Percentiles rank a stretch among this genome's conserved stretches.
These are phyloP conservation scores for Sebastes taczanowskii DNA, from an alignment of 2,797 vertebrate species.

Conservation along the genomic window DNA sequence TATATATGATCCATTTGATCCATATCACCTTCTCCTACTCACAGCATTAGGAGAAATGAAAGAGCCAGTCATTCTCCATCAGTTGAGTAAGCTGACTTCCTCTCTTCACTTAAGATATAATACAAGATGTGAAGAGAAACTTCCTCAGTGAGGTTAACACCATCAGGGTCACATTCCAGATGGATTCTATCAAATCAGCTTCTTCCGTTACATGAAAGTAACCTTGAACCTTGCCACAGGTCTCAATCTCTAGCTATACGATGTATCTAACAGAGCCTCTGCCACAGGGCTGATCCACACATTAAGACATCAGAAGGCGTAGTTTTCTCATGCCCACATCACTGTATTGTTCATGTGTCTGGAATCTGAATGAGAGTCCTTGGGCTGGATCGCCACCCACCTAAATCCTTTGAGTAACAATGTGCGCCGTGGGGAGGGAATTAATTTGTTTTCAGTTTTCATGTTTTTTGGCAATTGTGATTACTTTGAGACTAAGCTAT, in stretches of 20 bases:
- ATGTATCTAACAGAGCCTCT: background rate
- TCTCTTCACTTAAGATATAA: background rate
- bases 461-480: conserved; percentile 63
- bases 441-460: conserved; percentile 66
- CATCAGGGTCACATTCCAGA: too few relatives aligned
- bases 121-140: background rate
- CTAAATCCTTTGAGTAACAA: conserved; percentile 58
- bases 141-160: background rate
- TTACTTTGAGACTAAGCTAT: conserved; percentile 58
- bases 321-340: conserved; percentile 35
- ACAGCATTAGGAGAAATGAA: background rate
- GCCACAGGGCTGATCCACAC: conserved; percentile 16
- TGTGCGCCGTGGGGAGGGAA: conserved; percentile 53
- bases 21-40: background rate
- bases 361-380: conserved; percentile 66
- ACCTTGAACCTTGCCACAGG: background rate
- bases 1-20: background rate
- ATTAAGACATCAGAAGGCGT: conserved; percentile 27
- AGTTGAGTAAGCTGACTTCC: background rate
- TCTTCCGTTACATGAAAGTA: background rate
- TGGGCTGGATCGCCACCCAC: conserved; percentile 53
- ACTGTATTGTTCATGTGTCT: conserved; percentile 50
- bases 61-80: background rate
- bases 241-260: background rate
- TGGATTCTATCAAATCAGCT: background rate